A percentile compares a stretch with the other conserved stretches of the same genome.
Conservation (phyloP, 2,797 vertebrate species). For the Halcyon badia region DNA sequence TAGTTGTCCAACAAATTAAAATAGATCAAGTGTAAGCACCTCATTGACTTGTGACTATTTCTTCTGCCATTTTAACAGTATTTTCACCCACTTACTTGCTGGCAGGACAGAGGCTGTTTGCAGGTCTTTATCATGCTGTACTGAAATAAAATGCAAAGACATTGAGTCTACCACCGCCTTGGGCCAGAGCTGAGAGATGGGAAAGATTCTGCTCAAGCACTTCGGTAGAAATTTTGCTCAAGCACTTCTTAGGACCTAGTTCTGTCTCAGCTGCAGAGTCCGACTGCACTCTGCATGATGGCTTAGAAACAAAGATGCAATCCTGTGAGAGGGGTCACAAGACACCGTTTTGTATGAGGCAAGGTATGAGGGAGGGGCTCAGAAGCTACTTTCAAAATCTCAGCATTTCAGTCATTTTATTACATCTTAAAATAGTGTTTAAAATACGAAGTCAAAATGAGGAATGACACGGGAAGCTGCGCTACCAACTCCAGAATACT, state of each 20-base stretch:
- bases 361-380: neutral
- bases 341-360: neutral
- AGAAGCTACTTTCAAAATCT: neutral
- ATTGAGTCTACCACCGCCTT: neutral
- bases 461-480: neutral
- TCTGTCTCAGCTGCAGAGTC: neutral
- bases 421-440: neutral
- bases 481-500: neutral
- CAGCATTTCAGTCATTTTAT: neutral
- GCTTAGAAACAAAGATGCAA: neutral
- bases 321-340: neutral
- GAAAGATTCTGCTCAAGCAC: neutral
- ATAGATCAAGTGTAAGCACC: neutral
- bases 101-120: neutral
- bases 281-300: rapidly evolving
- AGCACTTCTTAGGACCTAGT: neutral
- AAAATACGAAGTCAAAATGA: neutral
- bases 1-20: neutral
- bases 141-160: conserved; percentile 11
- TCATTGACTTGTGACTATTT: neutral
- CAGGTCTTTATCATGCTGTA: neutral
- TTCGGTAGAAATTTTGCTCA: neutral
- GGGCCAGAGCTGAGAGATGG: neutral
- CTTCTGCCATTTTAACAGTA: neutral
- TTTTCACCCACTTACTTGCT: conserved; percentile 2